A percentile compares a stretch with the other conserved stretches of the same genome.
phyloP scores from a whole-genome alignment of 2,113 vertebrate genomes.

The Dasypus novemcinctus region DNA sequence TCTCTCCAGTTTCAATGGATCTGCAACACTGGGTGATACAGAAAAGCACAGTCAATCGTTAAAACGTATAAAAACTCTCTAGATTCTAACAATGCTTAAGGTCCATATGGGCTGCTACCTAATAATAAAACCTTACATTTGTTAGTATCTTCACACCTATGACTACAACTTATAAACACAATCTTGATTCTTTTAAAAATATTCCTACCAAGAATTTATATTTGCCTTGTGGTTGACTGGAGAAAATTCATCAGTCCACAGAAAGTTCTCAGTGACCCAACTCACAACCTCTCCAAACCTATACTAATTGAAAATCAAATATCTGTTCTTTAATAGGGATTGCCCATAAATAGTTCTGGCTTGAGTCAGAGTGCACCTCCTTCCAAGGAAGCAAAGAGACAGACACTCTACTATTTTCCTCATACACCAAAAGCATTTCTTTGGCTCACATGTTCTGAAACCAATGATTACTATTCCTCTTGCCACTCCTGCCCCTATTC shows the following conservation, averaged over 20 bases:
- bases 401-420: conserved; percentile 24
- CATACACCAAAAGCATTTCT: conserved; percentile 47
- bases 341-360: conserved; percentile 43
- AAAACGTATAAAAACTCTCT: neutral
- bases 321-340: conserved; percentile 24
- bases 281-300: neutral
- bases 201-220: neutral
- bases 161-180: neutral
- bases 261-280: neutral
- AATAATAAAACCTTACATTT: neutral
- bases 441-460: conserved; percentile 51
- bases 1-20: neutral
- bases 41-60: neutral
- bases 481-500: conserved; percentile 34
- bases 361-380: conserved; percentile 32
- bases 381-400: conserved; percentile 55
- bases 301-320: neutral
- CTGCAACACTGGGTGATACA: neutral
- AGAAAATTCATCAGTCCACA: neutral
- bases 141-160: neutral
- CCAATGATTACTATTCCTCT: conserved; percentile 45
- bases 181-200: neutral
- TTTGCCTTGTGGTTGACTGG: neutral
- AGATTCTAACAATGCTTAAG: neutral
- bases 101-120: neutral